Conservation (phyloP, 2,888 invertebrate genomes). For the Alcis repandata region DNA sequence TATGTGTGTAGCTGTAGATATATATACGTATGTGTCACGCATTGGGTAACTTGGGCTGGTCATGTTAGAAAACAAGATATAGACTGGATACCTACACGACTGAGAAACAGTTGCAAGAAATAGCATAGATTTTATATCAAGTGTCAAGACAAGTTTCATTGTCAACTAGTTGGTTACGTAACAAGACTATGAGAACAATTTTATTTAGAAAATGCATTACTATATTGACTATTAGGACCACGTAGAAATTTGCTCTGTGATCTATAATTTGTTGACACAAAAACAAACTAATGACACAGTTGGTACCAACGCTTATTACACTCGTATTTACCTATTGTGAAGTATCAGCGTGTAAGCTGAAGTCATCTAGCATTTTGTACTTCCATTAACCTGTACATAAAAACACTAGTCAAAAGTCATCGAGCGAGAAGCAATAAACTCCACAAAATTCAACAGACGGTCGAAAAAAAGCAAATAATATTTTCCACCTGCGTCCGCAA, state of each 20-base stretch:
- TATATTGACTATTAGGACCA: too few relatives aligned
- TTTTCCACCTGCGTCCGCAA: constrained; percentile 82
- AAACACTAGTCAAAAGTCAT: constrained; percentile 7
- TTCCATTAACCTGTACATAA: neutral
- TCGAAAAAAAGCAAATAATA: constrained; percentile 63
- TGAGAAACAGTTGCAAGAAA: neutral
- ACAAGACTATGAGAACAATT: too few relatives aligned
- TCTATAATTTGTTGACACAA: too few relatives aligned
- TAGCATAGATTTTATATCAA: too few relatives aligned
- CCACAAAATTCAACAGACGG: constrained; percentile 44
- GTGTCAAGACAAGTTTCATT: too few relatives aligned
- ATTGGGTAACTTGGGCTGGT: constrained; percentile 8
- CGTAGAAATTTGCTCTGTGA: too few relatives aligned
- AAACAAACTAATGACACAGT: too few relatives aligned
- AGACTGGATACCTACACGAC: neutral
- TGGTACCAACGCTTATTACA: too few relatives aligned
- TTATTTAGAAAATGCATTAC: too few relatives aligned
- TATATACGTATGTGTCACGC: constrained; percentile 14
- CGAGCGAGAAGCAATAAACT: constrained; percentile 50
- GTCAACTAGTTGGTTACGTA: too few relatives aligned
- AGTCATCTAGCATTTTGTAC: neutral
- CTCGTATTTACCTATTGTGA: too few relatives aligned
- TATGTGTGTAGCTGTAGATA: constrained; percentile 3
- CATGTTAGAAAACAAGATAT: neutral
- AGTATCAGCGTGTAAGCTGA: neutral